These are phyloP conservation scores for Rhynchonycteris naso DNA, from an alignment of 2,797 vertebrate genomes.

Conservation along the genomic window DNA sequence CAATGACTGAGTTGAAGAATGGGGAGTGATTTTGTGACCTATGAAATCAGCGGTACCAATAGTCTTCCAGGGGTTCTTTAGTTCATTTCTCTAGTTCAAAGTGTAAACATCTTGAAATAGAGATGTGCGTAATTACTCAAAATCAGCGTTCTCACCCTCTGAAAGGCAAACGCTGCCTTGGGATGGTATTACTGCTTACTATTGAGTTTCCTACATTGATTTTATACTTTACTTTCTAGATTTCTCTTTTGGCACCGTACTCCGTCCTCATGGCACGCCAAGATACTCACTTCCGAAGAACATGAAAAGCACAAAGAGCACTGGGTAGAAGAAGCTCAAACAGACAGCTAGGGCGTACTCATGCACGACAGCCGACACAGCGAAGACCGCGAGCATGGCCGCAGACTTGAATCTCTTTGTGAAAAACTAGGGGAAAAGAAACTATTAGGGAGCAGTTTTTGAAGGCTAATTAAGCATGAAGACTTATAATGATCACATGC, in stretches of 20 bases:
- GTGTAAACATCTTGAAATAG: not conserved
- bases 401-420: constrained; percentile 91
- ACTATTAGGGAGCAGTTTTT: not conserved
- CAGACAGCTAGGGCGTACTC: constrained; percentile 94
- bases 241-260: not conserved
- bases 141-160: not conserved
- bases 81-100: not conserved
- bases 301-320: constrained; percentile 94
- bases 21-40: not conserved
- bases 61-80: not conserved
- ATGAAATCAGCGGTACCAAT: not conserved
- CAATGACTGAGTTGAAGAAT: not conserved
- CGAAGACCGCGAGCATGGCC: constrained; percentile 95
- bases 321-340: constrained; percentile 96
- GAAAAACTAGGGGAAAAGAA: constrained; percentile 88
- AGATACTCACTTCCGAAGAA: constrained; percentile 96
- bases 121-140: not conserved
- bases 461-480: not conserved
- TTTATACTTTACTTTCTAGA: not conserved
- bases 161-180: not conserved
- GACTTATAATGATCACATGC: not conserved
- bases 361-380: constrained; percentile 93
- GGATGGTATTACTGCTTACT: not conserved
- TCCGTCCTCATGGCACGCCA: not conserved
- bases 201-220: not conserved